Evolutionary conservation across 2,888 invertebrate genomes (phyloP).

Genomic region (Caradrina kadenii): DNA sequence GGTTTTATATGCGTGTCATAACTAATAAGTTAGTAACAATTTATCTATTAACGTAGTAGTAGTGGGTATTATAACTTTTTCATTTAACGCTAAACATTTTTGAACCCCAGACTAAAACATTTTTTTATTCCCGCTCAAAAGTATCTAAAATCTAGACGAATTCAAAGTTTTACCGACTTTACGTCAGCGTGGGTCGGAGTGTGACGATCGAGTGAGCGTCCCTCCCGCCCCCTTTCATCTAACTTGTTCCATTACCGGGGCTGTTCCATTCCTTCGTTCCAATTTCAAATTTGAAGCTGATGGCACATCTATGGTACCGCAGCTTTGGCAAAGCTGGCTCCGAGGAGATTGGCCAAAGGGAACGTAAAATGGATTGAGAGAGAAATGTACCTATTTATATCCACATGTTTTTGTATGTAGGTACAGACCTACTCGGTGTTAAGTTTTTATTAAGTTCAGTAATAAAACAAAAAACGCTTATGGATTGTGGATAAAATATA

Average conservation of each 20-base stretch:
- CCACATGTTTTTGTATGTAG: constrained; percentile 7
- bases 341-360: constrained; percentile 68
- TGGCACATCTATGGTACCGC: constrained; percentile 85
- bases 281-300: constrained; percentile 90
- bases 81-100: constrained; percentile 2
- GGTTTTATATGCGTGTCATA: not conserved
- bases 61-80: not conserved
- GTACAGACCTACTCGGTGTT: not conserved
- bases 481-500: too few species aligned
- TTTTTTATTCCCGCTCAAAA: constrained; percentile 61
- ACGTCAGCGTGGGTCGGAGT: constrained; percentile 67
- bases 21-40: not conserved
- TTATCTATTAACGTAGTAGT: not conserved
- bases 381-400: constrained; percentile 19
- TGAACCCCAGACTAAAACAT: constrained; percentile 3
- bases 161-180: constrained; percentile 78
- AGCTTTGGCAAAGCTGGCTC: constrained; percentile 71
- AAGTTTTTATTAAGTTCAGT: not conserved
- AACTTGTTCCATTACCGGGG: constrained; percentile 89
- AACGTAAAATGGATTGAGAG: constrained; percentile 47
- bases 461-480: not conserved
- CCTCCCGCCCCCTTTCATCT: constrained; percentile 84
- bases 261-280: constrained; percentile 89
- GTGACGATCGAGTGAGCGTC: constrained; percentile 73
- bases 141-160: constrained; percentile 73